These are phyloP conservation scores for Elaphurus davidianus DNA, from an alignment of 2,113 vertebrate species.

Conservation along the genomic window DNA sequence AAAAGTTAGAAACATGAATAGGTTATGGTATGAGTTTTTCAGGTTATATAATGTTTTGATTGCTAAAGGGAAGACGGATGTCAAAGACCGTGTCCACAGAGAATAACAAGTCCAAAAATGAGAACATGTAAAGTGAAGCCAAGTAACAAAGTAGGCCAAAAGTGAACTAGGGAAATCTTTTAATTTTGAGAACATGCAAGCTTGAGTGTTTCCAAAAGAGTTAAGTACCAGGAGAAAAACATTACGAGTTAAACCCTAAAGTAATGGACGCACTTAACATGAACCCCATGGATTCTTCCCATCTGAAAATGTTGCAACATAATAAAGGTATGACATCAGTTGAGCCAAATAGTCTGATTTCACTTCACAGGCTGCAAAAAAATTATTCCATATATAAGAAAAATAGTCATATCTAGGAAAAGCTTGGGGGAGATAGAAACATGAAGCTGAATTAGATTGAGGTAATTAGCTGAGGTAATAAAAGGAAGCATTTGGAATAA, in stretches of 20 bases:
- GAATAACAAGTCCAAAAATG: slow-evolving; percentile 39
- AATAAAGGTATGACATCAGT: background rate
- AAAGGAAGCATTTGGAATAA: background rate
- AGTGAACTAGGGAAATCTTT: background rate
- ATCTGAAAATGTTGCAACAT: background rate
- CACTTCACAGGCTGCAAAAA: background rate
- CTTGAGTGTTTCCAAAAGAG: background rate
- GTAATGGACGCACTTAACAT: background rate
- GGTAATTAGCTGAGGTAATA: background rate
- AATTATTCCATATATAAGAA: background rate
- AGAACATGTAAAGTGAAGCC: slow-evolving; percentile 15
- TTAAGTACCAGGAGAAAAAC: background rate
- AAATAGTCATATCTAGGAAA: background rate
- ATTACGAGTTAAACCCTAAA: background rate
- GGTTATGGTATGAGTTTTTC: background rate
- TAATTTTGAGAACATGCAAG: background rate
- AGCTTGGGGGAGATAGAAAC: background rate
- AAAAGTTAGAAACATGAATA: background rate
- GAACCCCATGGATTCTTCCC: background rate
- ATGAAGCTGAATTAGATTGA: background rate
- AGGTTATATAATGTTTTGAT: background rate
- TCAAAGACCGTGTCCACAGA: slow-evolving; percentile 29
- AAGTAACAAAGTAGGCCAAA: slow-evolving; percentile 29
- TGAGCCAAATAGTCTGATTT: background rate
- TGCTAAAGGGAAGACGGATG: slow-evolving; percentile 1